Evolutionary conservation across 2,797 vertebrate species (phyloP).

Genomic region (Pangasius mekongensis): DNA sequence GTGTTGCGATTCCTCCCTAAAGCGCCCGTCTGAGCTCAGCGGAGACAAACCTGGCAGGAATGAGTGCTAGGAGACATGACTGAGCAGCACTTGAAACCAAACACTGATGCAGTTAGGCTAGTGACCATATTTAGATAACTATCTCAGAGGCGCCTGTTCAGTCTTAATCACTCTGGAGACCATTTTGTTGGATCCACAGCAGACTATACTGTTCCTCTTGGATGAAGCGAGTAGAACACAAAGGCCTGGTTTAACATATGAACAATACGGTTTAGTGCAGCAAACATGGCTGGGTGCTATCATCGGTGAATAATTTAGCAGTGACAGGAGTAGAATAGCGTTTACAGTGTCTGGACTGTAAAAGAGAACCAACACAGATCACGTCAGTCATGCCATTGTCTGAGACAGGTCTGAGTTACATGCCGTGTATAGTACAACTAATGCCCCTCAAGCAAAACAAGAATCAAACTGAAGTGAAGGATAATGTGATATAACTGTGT

Average conservation of each 20-base stretch:
- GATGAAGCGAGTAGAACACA: slow-evolving; percentile 2
- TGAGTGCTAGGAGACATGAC: neutral
- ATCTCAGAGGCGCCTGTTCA: slow-evolving; percentile 23
- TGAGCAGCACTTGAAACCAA: slow-evolving; percentile 33
- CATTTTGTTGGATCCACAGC: slow-evolving; percentile 25
- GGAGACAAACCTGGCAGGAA: slow-evolving; percentile 23
- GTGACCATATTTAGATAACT: slow-evolving; percentile 29
- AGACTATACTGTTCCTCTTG: slow-evolving; percentile 10
- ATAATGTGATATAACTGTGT: slow-evolving; percentile 50
- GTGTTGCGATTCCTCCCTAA: slow-evolving; percentile 24
- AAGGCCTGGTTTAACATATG: neutral
- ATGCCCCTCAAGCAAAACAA: slow-evolving; percentile 24
- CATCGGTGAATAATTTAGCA: slow-evolving; percentile 32
- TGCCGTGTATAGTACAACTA: slow-evolving; percentile 6
- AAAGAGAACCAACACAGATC: slow-evolving; percentile 38
- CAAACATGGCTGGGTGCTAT: slow-evolving; percentile 18
- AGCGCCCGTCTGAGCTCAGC: slow-evolving; percentile 15
- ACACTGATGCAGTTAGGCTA: slow-evolving; percentile 12
- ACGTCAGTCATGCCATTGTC: slow-evolving; percentile 45
- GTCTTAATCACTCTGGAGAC: slow-evolving; percentile 35
- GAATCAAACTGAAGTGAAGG: slow-evolving; percentile 35
- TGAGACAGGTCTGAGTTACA: slow-evolving; percentile 35
- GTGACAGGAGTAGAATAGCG: slow-evolving; percentile 22
- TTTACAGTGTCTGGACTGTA: slow-evolving; percentile 24
- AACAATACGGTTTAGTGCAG: neutral